A percentile compares a stretch with the other conserved stretches of the same genome.
These are phyloP conservation scores for Spisula subtruncata DNA, from an alignment of 2,888 invertebrate genomes.

Conservation along the genomic window DNA sequence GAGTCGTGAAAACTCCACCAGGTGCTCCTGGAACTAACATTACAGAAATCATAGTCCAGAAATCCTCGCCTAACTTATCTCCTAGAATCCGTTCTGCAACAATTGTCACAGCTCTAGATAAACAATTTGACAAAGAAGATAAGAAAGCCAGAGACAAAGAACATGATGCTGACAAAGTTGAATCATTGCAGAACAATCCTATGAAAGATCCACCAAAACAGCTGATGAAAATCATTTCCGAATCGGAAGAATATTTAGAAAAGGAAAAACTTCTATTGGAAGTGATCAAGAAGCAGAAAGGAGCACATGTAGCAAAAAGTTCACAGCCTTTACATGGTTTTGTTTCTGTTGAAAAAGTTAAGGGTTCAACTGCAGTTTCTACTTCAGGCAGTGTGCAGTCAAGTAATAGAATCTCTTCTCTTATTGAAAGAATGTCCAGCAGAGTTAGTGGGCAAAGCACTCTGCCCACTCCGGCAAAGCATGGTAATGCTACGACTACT, in stretches of 20 bases:
- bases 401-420: slow-evolving; percentile 29
- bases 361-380: too few relatives aligned
- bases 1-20: too few relatives aligned
- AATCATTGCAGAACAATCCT: background rate
- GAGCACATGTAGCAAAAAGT: background rate
- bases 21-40: too few relatives aligned
- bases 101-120: too few relatives aligned
- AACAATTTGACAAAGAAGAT: background rate
- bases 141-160: background rate
- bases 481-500: background rate
- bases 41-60: too few relatives aligned
- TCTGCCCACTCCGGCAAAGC: background rate
- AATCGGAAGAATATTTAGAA: slow-evolving; percentile 25
- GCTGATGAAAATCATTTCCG: background rate
- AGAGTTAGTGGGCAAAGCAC: slow-evolving; percentile 6
- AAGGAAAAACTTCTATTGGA: background rate
- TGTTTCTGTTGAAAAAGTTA: background rate
- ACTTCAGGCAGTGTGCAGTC: background rate
- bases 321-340: background rate
- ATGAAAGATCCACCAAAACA: background rate
- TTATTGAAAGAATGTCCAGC: slow-evolving; percentile 40
- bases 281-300: slow-evolving; percentile 3
- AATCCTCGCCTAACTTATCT: too few relatives aligned
- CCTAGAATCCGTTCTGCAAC: too few relatives aligned
- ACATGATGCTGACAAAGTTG: background rate